Conservation (phyloP, 2,888 invertebrate species). For the Peribatodes rhomboidaria region DNA sequence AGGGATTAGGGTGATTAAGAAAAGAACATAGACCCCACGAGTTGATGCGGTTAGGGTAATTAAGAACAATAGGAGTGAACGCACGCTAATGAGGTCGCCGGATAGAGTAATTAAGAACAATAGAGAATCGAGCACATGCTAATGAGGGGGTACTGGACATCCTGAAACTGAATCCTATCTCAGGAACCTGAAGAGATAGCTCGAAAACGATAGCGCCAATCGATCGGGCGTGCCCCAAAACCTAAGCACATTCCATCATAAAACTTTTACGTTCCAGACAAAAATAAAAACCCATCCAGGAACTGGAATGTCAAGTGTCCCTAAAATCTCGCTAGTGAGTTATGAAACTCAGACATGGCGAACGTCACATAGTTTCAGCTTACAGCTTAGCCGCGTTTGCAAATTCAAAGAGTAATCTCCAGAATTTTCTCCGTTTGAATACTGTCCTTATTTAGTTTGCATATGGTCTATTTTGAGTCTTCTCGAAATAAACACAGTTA, state of each 20-base stretch:
- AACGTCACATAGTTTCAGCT: slow-evolving; percentile 18
- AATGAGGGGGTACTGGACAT: too few relatives aligned
- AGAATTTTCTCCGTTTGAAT: not conserved
- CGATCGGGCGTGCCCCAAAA: too few relatives aligned
- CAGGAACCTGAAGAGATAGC: too few relatives aligned
- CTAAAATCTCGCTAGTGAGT: slow-evolving; percentile 3
- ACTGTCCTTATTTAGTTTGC: slow-evolving; percentile 1
- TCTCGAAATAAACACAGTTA: slow-evolving; percentile 12
- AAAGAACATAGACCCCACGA: too few relatives aligned
- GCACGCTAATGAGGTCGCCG: too few relatives aligned
- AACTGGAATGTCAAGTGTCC: not conserved
- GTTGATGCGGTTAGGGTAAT: too few relatives aligned
- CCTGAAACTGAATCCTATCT: too few relatives aligned
- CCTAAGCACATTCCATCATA: not conserved
- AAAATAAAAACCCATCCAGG: not conserved
- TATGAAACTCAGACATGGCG: slow-evolving; percentile 14
- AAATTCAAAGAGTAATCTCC: slow-evolving; percentile 20
- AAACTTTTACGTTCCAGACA: not conserved
- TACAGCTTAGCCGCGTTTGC: slow-evolving; percentile 14
- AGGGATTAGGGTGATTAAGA: too few relatives aligned
- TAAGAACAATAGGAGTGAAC: too few relatives aligned
- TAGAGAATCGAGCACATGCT: too few relatives aligned
- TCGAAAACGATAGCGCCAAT: too few relatives aligned
- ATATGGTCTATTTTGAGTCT: slow-evolving; percentile 17
- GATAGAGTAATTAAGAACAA: too few relatives aligned